These are phyloP conservation scores for Tipula helvola DNA, from an alignment of 2,888 invertebrate species.

Conservation along the genomic window DNA sequence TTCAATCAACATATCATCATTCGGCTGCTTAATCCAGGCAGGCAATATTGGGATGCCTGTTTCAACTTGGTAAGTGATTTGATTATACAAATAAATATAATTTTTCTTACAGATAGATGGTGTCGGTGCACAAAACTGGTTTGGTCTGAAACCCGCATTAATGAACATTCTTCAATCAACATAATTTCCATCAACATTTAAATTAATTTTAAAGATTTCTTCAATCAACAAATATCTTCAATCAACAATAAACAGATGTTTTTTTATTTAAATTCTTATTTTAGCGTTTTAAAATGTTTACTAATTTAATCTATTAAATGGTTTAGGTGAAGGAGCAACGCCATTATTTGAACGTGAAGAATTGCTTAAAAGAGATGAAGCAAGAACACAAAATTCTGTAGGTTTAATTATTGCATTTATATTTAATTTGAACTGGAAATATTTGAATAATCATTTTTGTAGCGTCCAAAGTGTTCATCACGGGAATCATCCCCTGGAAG, in stretches of 20 bases:
- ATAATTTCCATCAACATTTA: background rate
- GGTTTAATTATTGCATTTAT: background rate
- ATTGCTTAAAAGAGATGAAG: background rate
- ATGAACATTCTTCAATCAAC: background rate
- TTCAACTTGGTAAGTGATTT: background rate
- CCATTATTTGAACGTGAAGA: conserved; percentile 6
- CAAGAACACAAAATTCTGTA: background rate
- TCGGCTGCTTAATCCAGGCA: background rate
- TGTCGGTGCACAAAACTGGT: background rate
- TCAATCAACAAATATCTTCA: background rate
- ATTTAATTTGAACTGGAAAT: background rate
- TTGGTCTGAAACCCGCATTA: background rate
- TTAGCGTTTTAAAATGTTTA: background rate
- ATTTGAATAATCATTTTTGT: background rate
- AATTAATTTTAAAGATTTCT: background rate
- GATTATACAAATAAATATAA: background rate
- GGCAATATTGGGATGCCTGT: background rate
- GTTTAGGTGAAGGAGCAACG: conserved; percentile 4
- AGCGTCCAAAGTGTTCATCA: background rate
- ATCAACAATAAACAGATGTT: background rate
- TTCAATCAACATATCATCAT: background rate
- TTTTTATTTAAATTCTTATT: background rate
- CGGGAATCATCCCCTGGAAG: background rate
- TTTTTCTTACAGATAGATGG: background rate
- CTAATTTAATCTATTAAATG: background rate